Percentiles rank a stretch among this genome's conserved stretches.
Conservation (phyloP, 2,797 vertebrate genomes). For the Heterohyrax brucei region DNA sequence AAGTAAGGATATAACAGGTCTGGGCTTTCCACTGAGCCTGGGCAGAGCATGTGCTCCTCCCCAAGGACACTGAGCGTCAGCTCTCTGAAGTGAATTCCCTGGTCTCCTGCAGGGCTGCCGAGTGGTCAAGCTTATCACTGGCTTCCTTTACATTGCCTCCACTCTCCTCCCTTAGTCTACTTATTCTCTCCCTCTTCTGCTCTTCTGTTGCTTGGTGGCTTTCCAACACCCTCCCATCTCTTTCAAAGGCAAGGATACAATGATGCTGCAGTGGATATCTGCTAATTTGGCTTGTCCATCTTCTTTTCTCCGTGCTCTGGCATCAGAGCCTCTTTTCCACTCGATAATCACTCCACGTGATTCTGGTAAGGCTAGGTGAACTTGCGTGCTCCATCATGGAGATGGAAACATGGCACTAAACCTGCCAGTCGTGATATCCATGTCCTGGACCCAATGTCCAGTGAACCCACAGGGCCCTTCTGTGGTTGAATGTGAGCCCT, state of each 20-base stretch:
- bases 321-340: not conserved
- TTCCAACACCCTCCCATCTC: not conserved
- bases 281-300: not conserved
- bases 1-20: conserved; percentile 47
- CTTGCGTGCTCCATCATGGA: not conserved
- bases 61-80: not conserved
- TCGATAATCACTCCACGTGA: not conserved
- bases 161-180: not conserved
- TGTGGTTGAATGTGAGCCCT: not conserved
- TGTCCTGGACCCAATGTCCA: not conserved
- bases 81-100: not conserved
- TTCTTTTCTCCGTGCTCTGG: not conserved
- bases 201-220: not conserved
- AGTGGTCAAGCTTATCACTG: not conserved
- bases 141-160: not conserved
- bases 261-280: not conserved
- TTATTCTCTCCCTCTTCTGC: not conserved
- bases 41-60: not conserved
- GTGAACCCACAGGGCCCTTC: not conserved
- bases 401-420: not conserved
- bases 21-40: conserved; percentile 34
- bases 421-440: not conserved
- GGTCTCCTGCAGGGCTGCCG: not conserved
- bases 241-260: not conserved
- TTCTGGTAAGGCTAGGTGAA: not conserved